Percentiles rank a stretch among this genome's conserved stretches.
phyloP scores from a whole-genome alignment of 2,113 vertebrate genomes.

The Callaeas wilsoni region DNA sequence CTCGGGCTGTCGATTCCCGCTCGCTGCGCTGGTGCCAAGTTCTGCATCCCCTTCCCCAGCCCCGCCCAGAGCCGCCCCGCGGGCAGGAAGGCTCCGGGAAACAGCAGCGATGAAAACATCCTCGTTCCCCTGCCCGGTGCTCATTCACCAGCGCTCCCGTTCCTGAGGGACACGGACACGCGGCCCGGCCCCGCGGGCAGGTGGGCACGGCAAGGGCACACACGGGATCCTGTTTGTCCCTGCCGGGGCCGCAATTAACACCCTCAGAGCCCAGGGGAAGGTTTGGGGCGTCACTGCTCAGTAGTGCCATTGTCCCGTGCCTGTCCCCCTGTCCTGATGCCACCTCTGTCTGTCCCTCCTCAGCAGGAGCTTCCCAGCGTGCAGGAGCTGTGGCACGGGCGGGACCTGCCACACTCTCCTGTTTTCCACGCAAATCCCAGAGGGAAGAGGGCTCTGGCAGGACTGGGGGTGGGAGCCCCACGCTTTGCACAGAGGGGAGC shows the following conservation, averaged over 20 bases:
- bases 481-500: rapidly evolving
- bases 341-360: rapidly evolving
- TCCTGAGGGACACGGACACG: not conserved
- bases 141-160: not conserved
- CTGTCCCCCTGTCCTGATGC: not conserved
- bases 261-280: rapidly evolving
- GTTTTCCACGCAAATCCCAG: not conserved
- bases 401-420: rapidly evolving
- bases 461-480: not conserved
- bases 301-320: rapidly evolving
- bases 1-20: not conserved
- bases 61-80: not conserved
- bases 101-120: not conserved
- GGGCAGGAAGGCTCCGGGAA: not conserved
- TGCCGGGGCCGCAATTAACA: not conserved
- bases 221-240: not conserved
- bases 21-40: not conserved
- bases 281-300: not conserved
- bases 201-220: not conserved
- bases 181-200: not conserved
- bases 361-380: not conserved
- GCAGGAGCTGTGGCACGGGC: not conserved
- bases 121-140: not conserved
- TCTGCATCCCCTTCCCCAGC: not conserved
- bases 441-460: not conserved